phyloP scores from a whole-genome alignment of 2,113 vertebrate species.

The Cynopterus brachyotis region DNA sequence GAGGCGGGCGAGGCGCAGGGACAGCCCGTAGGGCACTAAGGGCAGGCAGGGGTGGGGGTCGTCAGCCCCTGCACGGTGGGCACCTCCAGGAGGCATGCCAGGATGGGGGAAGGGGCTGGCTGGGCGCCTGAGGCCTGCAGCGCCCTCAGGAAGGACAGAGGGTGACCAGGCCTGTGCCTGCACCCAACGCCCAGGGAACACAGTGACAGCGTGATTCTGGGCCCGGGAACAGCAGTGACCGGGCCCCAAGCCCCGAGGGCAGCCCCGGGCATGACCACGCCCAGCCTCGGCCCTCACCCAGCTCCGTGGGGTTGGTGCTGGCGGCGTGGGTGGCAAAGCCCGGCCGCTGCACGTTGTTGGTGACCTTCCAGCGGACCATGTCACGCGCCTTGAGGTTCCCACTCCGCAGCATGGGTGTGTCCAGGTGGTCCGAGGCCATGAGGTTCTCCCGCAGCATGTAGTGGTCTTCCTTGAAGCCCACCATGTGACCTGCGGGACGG shows the following conservation, averaged over 20 bases:
- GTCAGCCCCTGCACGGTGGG: rapidly evolving
- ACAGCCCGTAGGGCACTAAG: constrained; percentile 92
- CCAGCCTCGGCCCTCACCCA: constrained; percentile 51
- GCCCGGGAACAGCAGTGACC: rapidly evolving
- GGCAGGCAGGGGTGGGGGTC: background rate
- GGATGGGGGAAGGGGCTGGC: background rate
- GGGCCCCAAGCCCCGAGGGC: rapidly evolving
- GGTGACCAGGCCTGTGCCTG: background rate
- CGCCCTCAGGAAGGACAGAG: background rate
- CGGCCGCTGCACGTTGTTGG: constrained; percentile 92
- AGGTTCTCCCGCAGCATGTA: constrained; percentile 94
- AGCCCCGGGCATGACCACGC: rapidly evolving
- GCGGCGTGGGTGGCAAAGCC: constrained; percentile 78
- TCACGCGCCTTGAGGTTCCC: constrained; percentile 92
- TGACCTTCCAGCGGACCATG: constrained; percentile 94
- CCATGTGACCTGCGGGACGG: constrained; percentile 88
- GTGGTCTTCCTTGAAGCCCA: constrained; percentile 97
- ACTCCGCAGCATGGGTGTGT: constrained; percentile 92
- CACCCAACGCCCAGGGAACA: background rate
- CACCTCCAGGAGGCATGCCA: background rate
- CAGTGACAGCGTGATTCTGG: rapidly evolving
- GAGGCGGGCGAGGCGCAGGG: constrained; percentile 90
- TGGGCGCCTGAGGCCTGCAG: background rate
- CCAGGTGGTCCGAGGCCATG: constrained; percentile 92
- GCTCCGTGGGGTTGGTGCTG: constrained; percentile 88